phyloP scores from a whole-genome alignment of 2,113 vertebrate genomes.

The Notiomystis cincta region DNA sequence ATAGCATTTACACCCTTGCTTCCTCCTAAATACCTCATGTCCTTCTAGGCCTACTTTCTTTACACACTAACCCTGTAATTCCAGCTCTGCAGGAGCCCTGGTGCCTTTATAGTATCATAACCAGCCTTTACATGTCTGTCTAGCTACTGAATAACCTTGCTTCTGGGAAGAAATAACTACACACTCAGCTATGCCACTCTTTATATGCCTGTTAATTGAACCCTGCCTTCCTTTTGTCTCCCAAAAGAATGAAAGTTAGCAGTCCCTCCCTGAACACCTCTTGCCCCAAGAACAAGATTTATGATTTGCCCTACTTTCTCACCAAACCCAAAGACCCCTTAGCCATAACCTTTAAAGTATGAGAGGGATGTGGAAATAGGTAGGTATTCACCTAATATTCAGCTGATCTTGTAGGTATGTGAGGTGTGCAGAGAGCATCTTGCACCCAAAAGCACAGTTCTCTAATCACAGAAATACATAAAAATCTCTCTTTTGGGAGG shows the following conservation, averaged over 20 bases:
- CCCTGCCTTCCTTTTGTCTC: neutral
- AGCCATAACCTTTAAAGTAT: neutral
- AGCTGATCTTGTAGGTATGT: neutral
- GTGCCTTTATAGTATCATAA: neutral
- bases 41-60: conserved; percentile 1
- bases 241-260: neutral
- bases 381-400: neutral
- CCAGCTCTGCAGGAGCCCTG: neutral
- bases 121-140: neutral
- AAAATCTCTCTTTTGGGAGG: neutral
- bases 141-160: neutral
- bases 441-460: neutral
- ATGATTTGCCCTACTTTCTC: neutral
- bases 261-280: neutral
- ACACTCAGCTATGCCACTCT: neutral
- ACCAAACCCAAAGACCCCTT: neutral
- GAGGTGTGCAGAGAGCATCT: neutral
- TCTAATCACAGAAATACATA: neutral
- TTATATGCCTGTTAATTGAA: neutral
- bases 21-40: neutral
- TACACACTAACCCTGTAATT: conserved; percentile 33
- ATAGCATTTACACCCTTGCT: conserved; percentile 1
- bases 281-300: neutral
- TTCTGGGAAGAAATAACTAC: neutral
- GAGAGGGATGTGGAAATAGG: neutral